Percentiles rank a stretch among this genome's conserved stretches.
These are phyloP conservation scores for Garra rufa DNA, from an alignment of 2,113 vertebrate species.

Conservation along the genomic window DNA sequence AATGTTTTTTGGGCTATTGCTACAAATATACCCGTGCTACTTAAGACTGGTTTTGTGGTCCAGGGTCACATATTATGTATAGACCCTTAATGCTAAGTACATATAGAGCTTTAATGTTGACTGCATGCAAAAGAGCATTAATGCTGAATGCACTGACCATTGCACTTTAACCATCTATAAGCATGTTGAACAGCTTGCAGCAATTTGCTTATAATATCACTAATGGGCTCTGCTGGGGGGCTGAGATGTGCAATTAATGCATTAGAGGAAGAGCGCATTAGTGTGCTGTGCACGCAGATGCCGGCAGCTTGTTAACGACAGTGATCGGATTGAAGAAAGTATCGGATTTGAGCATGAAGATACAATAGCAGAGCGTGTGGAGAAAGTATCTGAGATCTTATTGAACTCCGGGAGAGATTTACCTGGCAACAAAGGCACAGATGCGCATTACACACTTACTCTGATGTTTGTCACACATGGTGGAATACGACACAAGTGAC, in stretches of 20 bases:
- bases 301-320: neutral
- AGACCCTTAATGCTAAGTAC: neutral
- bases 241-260: neutral
- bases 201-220: neutral
- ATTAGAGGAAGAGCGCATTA: neutral
- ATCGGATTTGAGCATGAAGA: neutral
- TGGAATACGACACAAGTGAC: neutral
- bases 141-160: neutral
- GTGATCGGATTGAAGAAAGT: neutral
- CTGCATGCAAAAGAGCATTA: neutral
- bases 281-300: neutral
- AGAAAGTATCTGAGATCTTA: neutral
- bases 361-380: neutral
- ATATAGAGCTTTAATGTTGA: neutral
- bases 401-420: neutral
- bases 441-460: constrained; percentile 6
- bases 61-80: too few relatives aligned
- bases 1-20: too few relatives aligned
- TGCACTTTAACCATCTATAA: neutral
- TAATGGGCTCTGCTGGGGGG: neutral
- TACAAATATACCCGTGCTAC: too few relatives aligned
- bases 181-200: neutral
- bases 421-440: neutral
- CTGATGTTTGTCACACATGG: constrained; percentile 21
- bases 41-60: too few relatives aligned